Evolutionary conservation across 2,888 invertebrate genomes (phyloP), one percentile per base, ranked within the genome.

Genomic region (Holacanthella duospinosa): DNA sequence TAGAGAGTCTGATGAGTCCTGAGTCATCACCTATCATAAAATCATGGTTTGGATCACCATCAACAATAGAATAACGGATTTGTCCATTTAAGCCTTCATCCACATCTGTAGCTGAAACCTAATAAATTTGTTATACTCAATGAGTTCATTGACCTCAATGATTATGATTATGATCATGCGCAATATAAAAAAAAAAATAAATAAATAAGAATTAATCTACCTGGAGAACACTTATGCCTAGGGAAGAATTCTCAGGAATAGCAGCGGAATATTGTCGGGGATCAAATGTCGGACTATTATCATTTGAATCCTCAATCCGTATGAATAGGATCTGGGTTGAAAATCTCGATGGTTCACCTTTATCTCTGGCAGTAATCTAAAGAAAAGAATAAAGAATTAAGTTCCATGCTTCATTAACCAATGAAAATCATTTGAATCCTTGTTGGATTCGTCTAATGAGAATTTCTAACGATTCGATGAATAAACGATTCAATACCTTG

Each of bases 11-110:
- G 21, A 96, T 86, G 48, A 91, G 84, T 0, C 95, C 95, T 6
- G 89, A 87, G 76, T 93, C 92, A 79, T 94, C 93, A 68, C 89
- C 88, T 68, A 94, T 91, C 75, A 86, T 88, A 75, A 93, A 92
- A 78, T 93, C 93, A 67, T 90, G 84, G 77, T 92, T 93, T 64
- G 87, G 86, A 78, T 95, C 94, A 3, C 94, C 95, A 28, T 85
- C 83, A 29, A 86, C 85, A 71, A 95, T 93, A 44, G 90, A 88
- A 79, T 91, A 96, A 59, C 93, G 85, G 3, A 95, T 88, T 70
- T 91, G 84, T n/a, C 92, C 93, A 78, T 94, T 94, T 43, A 85
- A 80, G 55, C 89, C 92, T 75, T 89, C 89, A 77, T 93, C 89
- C 71, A 89, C 83, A 77, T 93, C 93, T 9, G 88, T 91, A 19